Evolutionary conservation across 2,113 vertebrate species (phyloP).

Genomic region (Cariama cristata): DNA sequence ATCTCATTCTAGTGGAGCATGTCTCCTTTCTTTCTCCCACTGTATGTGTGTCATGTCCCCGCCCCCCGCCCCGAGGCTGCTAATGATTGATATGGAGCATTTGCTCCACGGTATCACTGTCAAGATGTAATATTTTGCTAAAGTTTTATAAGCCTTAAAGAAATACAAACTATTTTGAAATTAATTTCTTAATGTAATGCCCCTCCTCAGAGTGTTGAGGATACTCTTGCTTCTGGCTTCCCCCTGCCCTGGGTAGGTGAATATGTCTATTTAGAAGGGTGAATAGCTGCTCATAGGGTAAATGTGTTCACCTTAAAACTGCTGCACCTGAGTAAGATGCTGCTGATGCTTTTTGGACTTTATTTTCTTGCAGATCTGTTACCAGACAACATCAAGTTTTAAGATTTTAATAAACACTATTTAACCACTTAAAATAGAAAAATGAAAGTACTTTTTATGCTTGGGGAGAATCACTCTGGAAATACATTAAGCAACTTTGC

Average conservation of each 20-base stretch:
- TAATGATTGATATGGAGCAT: not conserved
- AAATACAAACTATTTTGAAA: not conserved
- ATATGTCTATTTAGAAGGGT: not conserved
- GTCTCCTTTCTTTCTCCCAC: not conserved
- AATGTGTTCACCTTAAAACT: not conserved
- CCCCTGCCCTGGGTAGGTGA: not conserved
- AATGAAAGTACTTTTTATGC: not conserved
- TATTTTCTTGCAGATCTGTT: not conserved
- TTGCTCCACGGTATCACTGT: not conserved
- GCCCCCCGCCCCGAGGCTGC: not conserved
- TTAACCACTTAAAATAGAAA: not conserved
- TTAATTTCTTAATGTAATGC: not conserved
- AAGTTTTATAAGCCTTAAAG: not conserved
- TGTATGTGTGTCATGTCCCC: no score
- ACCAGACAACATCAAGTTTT: not conserved
- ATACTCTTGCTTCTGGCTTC: not conserved
- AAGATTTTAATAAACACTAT: not conserved
- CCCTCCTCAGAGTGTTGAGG: not conserved
- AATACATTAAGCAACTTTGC: not conserved
- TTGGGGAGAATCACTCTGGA: not conserved
- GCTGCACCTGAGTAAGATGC: not conserved
- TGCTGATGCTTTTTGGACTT: not conserved
- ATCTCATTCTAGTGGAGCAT: accelerated
- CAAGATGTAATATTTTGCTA: not conserved
- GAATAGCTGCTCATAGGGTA: not conserved